Percentiles rank a stretch among this genome's conserved stretches.
Evolutionary conservation across 1,140 invertebrate genomes (phyloP).

Genomic region (Vanessa atalanta): DNA sequence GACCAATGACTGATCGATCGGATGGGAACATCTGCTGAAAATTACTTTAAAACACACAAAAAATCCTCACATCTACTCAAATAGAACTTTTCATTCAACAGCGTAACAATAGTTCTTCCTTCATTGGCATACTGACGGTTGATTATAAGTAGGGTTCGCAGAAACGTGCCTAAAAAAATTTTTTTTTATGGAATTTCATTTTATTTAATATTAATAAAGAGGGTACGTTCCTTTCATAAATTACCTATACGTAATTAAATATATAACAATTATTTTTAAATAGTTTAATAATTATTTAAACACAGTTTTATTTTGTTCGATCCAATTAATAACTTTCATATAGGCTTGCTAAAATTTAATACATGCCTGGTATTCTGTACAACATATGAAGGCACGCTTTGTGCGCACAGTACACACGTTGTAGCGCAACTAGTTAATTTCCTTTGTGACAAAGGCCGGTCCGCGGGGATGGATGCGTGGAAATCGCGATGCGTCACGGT

Average conservation of each 20-base stretch:
- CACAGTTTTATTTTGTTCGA: background rate
- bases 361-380: background rate
- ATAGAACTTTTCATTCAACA: conserved; percentile 79
- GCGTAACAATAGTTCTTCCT: conserved; percentile 75
- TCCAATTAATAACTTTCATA: background rate
- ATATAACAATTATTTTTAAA: too few species aligned
- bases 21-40: conserved; percentile 76
- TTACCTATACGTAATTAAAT: too few species aligned
- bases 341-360: background rate
- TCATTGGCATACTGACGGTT: conserved; percentile 77
- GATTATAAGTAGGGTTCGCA: conserved; percentile 69
- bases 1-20: conserved; percentile 68
- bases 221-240: too few species aligned
- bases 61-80: conserved; percentile 71
- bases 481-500: conserved; percentile 79
- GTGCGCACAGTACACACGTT: conserved; percentile 53
- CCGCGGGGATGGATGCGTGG: conserved; percentile 76
- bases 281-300: background rate
- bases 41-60: conserved; percentile 75
- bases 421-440: conserved; percentile 78
- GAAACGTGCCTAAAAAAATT: conserved; percentile 26
- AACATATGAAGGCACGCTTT: conserved; percentile 20
- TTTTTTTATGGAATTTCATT: too few species aligned
- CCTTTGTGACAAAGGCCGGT: conserved; percentile 78
- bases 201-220: too few species aligned